Conservation (phyloP, 2,113 vertebrate species). For the Petaurus breviceps region DNA sequence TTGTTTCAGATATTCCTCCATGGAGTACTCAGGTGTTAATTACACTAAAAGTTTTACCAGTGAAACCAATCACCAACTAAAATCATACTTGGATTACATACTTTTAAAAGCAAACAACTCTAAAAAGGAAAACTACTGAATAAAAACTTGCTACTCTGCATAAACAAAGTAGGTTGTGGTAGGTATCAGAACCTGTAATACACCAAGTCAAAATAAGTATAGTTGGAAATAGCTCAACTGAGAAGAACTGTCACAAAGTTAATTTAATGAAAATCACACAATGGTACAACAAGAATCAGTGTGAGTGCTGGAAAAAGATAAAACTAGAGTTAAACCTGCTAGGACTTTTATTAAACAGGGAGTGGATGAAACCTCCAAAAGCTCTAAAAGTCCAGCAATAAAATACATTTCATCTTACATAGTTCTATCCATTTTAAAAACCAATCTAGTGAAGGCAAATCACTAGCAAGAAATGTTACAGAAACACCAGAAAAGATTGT, state of each 20-base stretch:
- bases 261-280: neutral
- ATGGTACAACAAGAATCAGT: neutral
- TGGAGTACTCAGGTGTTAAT: neutral
- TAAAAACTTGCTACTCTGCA: neutral
- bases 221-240: neutral
- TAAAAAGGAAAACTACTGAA: neutral
- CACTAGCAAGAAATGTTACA: neutral
- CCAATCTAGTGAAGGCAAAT: neutral
- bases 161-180: neutral
- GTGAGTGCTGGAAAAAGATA: neutral
- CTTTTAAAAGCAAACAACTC: neutral
- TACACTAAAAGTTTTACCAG: neutral
- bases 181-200: neutral
- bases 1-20: neutral
- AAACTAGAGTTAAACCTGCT: neutral
- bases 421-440: neutral
- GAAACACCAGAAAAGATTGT: neutral
- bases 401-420: neutral
- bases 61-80: neutral
- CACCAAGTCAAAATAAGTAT: neutral
- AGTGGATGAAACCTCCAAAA: neutral
- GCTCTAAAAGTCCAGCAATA: neutral
- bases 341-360: neutral
- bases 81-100: neutral
- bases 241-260: neutral